Conservation (phyloP, 2,113 vertebrate species). For the Dipodomys stephensi region DNA sequence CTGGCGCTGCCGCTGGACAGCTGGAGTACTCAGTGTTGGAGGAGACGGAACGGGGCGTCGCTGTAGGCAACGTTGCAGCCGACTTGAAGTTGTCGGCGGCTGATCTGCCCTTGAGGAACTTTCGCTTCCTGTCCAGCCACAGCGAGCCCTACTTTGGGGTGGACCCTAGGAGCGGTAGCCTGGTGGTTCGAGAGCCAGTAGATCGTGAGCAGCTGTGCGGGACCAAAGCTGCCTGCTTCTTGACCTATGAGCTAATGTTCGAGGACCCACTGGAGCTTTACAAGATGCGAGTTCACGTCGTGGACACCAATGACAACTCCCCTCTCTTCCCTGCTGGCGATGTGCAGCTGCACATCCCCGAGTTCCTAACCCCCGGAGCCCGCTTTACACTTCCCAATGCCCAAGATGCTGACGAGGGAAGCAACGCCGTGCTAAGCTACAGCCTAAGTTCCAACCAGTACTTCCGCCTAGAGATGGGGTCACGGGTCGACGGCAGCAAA, state of each 20-base stretch:
- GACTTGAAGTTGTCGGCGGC: slow-evolving; percentile 86
- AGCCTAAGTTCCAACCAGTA: slow-evolving; percentile 83
- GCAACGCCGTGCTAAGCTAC: slow-evolving; percentile 85
- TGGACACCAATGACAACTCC: slow-evolving; percentile 88
- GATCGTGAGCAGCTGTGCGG: slow-evolving; percentile 87
- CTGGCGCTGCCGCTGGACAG: slow-evolving; percentile 72
- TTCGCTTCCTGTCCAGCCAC: slow-evolving; percentile 85
- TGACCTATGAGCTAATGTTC: slow-evolving; percentile 87
- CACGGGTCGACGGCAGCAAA: slow-evolving; percentile 80
- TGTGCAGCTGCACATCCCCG: slow-evolving; percentile 84
- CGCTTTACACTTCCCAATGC: slow-evolving; percentile 86
- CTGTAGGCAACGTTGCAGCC: slow-evolving; percentile 83
- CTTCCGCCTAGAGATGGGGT: slow-evolving; percentile 84
- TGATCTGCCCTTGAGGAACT: slow-evolving; percentile 85
- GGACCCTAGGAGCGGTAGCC: slow-evolving; percentile 84
- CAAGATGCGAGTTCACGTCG: slow-evolving; percentile 84
- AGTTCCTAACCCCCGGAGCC: slow-evolving; percentile 85
- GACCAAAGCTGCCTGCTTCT: slow-evolving; percentile 80
- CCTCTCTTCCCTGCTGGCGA: slow-evolving; percentile 84
- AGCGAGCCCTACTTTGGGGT: slow-evolving; percentile 87
- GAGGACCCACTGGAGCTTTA: slow-evolving; percentile 87
- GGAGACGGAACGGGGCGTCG: slow-evolving; percentile 83
- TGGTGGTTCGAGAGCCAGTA: slow-evolving; percentile 85
- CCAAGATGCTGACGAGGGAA: slow-evolving; percentile 86
- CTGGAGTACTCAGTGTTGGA: slow-evolving; percentile 86